Percentiles rank a stretch among this genome's conserved stretches.
Evolutionary conservation across 2,888 invertebrate species (phyloP).

Genomic region (Sipha maydis): DNA sequence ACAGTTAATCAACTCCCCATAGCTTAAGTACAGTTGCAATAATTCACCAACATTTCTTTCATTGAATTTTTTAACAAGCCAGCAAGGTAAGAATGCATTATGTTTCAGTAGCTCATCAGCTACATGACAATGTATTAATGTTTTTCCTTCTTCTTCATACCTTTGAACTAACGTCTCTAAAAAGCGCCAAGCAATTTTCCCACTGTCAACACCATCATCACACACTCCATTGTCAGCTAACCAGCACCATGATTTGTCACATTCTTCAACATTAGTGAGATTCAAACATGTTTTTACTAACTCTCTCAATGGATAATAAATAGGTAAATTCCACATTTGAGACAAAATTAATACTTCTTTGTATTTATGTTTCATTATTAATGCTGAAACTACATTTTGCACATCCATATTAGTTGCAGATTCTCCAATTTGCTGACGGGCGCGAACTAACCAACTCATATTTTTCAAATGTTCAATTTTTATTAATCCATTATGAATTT

Average conservation of each 20-base stretch:
- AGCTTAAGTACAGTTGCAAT: conserved; percentile 77
- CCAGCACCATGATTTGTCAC: conserved; percentile 54
- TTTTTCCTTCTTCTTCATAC: conserved; percentile 73
- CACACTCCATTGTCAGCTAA: conserved; percentile 43
- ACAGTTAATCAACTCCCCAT: conserved; percentile 78
- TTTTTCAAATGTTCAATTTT: conserved; percentile 48
- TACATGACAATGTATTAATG: conserved; percentile 76
- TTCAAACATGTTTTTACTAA: conserved; percentile 55
- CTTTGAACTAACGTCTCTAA: conserved; percentile 74
- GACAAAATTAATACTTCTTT: conserved; percentile 51
- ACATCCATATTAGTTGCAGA: conserved; percentile 30
- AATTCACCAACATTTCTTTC: conserved; percentile 80
- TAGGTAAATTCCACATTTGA: conserved; percentile 50
- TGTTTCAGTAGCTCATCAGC: conserved; percentile 79
- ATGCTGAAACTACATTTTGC: conserved; percentile 30
- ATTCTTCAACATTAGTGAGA: conserved; percentile 16
- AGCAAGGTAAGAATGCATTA: conserved; percentile 82
- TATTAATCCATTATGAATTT: conserved; percentile 9
- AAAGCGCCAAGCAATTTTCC: conserved; percentile 74
- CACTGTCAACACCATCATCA: conserved; percentile 66
- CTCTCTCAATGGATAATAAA: conserved; percentile 47
- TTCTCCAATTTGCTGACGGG: conserved; percentile 50
- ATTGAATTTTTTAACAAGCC: conserved; percentile 85
- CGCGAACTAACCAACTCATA: conserved; percentile 54
- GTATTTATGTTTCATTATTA: conserved; percentile 57